Conservation (phyloP, 2,797 vertebrate species). For the Sus cebifrons region DNA sequence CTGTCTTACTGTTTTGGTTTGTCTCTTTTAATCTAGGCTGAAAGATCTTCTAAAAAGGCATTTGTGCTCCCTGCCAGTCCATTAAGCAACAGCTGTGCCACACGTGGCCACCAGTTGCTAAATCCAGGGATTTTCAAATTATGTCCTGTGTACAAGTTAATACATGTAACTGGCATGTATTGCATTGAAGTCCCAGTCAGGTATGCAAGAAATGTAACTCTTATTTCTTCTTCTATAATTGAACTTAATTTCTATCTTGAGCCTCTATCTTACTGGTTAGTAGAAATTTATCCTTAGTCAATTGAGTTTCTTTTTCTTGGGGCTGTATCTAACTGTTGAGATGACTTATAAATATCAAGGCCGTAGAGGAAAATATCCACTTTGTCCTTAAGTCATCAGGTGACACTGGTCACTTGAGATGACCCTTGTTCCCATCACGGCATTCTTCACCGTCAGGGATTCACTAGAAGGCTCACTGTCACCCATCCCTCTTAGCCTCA, state of each 20-base stretch:
- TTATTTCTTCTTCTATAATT: not conserved
- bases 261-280: not conserved
- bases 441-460: not conserved
- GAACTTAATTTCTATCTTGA: conserved; percentile 43
- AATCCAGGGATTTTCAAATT: not conserved
- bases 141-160: not conserved
- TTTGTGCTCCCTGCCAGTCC: not conserved
- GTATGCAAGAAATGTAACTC: not conserved
- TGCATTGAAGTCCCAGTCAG: not conserved
- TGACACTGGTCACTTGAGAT: not conserved
- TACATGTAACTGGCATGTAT: too few relatives aligned
- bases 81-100: conserved; percentile 56
- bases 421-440: not conserved
- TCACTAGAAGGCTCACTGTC: not conserved
- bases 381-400: not conserved
- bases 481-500: not conserved
- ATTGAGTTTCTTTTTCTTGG: not conserved
- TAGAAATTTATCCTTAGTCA: not conserved
- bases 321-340: not conserved
- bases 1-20: conserved; percentile 23
- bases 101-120: conserved; percentile 22
- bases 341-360: not conserved
- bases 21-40: conserved; percentile 64
- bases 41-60: conserved; percentile 38
- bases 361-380: too few relatives aligned